Conservation (phyloP, 2,888 invertebrate species). For the Catonia carolina region DNA sequence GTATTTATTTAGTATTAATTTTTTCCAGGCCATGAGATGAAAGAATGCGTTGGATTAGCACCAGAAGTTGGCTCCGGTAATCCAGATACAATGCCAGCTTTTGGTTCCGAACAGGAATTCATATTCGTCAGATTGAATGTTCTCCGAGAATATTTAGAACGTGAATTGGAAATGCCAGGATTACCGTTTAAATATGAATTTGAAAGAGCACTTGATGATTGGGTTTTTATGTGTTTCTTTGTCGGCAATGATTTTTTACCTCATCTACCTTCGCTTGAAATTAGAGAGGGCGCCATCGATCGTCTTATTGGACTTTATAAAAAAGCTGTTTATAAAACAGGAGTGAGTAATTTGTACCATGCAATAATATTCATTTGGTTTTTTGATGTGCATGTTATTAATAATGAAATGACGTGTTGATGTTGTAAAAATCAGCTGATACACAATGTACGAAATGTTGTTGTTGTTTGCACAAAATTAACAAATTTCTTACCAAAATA, state of each 20-base stretch:
- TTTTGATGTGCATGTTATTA: no score
- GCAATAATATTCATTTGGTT: no score
- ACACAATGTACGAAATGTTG: no score
- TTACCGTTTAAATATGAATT: constrained; percentile 92
- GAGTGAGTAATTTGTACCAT: constrained; percentile 48
- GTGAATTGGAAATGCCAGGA: constrained; percentile 83
- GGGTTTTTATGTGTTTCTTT: constrained; percentile 99
- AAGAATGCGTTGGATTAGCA: constrained; percentile 70
- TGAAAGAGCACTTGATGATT: constrained; percentile 93
- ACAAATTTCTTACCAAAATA: no score
- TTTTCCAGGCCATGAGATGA: constrained; percentile 75
- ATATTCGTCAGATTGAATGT: constrained; percentile 92
- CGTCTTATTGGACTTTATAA: constrained; percentile 89
- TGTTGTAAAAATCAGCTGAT: no score
- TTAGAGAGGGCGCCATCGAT: constrained; percentile 94
- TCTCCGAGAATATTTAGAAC: constrained; percentile 86
- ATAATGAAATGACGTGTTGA: no score
- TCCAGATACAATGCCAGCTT: constrained; percentile 39
- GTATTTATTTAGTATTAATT: no score
- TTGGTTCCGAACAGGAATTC: constrained; percentile 72
- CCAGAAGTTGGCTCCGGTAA: constrained; percentile 36
- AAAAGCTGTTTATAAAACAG: constrained; percentile 87
- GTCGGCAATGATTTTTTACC: constrained; percentile 99
- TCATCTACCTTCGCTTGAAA: constrained; percentile 95
- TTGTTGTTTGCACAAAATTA: no score